Conservation (phyloP, 1,140 invertebrate species). For the Ostrea denselamellosa region DNA sequence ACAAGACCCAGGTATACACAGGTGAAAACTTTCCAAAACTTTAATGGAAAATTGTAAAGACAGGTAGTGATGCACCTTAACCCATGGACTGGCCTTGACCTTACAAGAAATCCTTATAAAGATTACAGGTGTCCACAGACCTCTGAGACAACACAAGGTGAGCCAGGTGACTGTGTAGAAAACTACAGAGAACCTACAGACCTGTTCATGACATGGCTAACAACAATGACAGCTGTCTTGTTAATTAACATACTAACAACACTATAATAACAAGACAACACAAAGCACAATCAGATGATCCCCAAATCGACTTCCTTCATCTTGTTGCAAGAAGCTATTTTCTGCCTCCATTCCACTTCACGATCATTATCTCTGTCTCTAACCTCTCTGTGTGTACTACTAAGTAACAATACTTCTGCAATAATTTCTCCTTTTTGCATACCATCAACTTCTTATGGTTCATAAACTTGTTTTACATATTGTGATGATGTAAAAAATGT, state of each 20-base stretch:
- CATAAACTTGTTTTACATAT: background rate
- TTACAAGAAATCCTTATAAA: background rate
- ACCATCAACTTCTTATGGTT: background rate
- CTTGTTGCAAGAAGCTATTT: background rate
- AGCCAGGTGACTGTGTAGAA: too few species aligned
- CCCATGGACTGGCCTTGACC: background rate
- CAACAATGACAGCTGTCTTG: background rate
- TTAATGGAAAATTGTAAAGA: background rate
- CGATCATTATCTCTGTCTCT: background rate
- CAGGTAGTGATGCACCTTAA: background rate
- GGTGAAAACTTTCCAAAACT: background rate
- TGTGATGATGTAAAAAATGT: background rate
- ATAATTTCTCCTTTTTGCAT: background rate
- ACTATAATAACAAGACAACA: background rate
- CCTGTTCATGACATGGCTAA: background rate
- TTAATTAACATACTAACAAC: slow-evolving; percentile 14
- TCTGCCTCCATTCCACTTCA: background rate
- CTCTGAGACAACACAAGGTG: too few species aligned
- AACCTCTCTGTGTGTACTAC: background rate
- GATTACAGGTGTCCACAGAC: background rate
- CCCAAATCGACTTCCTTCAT: background rate
- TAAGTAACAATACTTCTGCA: background rate
- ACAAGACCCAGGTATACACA: background rate
- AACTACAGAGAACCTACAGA: background rate
- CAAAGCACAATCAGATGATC: background rate